Evolutionary conservation across 2,113 vertebrate species (phyloP).

Genomic region (Gymnogyps californianus): DNA sequence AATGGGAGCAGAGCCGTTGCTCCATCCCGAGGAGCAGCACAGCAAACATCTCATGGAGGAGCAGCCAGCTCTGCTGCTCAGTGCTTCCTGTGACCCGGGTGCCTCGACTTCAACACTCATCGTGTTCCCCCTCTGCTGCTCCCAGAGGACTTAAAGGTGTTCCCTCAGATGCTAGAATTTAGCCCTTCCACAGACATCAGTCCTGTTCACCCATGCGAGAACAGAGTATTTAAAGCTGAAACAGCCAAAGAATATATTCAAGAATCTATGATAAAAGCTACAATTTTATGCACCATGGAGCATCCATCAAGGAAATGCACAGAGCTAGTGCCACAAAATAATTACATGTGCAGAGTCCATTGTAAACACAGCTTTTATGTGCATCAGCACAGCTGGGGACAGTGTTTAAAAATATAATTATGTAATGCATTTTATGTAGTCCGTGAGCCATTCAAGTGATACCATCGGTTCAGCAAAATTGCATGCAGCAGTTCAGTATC

Average conservation of each 20-base stretch:
- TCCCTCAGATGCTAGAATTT: conserved; percentile 15
- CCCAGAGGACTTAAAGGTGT: conserved; percentile 2
- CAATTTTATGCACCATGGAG: conserved; percentile 54
- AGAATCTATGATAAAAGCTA: conserved; percentile 55
- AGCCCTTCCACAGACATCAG: conserved; percentile 15
- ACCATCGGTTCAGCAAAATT: conserved; percentile 22
- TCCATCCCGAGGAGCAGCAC: not conserved
- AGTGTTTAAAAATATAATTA: conserved; percentile 64
- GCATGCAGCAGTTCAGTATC: conserved; percentile 27
- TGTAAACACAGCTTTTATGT: conserved; percentile 67
- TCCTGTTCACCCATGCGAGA: conserved; percentile 2
- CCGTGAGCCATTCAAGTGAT: conserved; percentile 36
- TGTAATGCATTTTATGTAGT: conserved; percentile 51
- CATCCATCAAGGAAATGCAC: conserved; percentile 57
- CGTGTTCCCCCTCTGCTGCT: not conserved
- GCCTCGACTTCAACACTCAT: not conserved
- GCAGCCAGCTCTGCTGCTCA: not conserved
- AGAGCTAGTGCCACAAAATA: conserved; percentile 56
- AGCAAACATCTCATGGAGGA: not conserved
- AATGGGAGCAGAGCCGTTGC: not conserved
- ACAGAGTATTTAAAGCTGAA: conserved; percentile 35
- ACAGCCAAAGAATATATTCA: conserved; percentile 38
- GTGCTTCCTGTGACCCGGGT: not conserved
- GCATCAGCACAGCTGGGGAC: conserved; percentile 65
- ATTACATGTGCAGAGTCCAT: conserved; percentile 58